These are phyloP conservation scores for Aromia moschata DNA, from an alignment of 2,888 invertebrate species.

Conservation along the genomic window DNA sequence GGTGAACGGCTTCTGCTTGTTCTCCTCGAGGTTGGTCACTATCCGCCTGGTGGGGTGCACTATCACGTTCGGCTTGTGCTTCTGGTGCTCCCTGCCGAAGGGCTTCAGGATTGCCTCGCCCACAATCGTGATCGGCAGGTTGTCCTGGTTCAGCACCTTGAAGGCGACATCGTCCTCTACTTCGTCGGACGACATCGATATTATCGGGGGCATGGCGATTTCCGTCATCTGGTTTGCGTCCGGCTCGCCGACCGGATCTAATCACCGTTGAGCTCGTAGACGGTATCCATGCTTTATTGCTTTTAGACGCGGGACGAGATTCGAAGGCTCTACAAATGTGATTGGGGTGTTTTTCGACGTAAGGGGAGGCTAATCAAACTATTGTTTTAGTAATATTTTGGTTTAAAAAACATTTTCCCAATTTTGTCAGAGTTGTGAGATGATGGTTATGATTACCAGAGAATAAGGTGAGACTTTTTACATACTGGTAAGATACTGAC, in stretches of 20 bases:
- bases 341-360: no score
- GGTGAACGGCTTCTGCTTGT: constrained; percentile 53
- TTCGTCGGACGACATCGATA: constrained; percentile 51
- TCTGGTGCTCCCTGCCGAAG: constrained; percentile 56
- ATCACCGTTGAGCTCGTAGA: neutral
- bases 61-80: constrained; percentile 66
- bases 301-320: no score
- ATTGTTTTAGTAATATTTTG: no score
- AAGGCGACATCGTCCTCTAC: constrained; percentile 60
- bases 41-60: constrained; percentile 66
- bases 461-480: no score
- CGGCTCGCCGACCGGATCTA: constrained; percentile 4
- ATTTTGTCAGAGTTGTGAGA: no score
- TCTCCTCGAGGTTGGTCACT: constrained; percentile 52
- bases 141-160: constrained; percentile 61
- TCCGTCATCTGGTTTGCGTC: constrained; percentile 20
- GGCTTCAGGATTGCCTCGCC: constrained; percentile 60
- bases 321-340: no score
- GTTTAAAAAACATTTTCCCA: no score
- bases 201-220: constrained; percentile 46
- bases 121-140: constrained; percentile 57
- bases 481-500: no score
- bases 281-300: neutral
- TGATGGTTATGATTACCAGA: no score
- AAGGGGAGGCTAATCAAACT: no score